Conservation (phyloP, 2,888 invertebrate genomes). For the Amphipoea oculea region DNA sequence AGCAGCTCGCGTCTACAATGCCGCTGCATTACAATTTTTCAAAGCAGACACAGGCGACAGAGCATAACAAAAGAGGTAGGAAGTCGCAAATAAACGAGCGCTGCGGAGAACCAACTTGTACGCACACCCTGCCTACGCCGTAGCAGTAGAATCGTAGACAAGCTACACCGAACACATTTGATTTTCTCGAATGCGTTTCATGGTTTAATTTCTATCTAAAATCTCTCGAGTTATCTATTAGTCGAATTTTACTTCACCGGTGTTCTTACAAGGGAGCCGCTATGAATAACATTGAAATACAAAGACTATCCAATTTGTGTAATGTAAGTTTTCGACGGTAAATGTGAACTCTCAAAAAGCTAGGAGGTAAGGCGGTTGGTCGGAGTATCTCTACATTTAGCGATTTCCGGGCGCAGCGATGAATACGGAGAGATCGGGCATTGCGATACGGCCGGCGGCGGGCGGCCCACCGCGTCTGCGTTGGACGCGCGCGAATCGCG, state of each 20-base stretch:
- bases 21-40: constrained; percentile 89
- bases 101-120: constrained; percentile 82
- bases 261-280: constrained; percentile 62
- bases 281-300: constrained; percentile 76
- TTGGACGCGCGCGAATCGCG: constrained; percentile 71
- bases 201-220: constrained; percentile 41
- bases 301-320: constrained; percentile 86
- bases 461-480: constrained; percentile 66
- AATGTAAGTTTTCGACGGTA: constrained; percentile 85
- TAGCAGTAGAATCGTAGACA: constrained; percentile 65
- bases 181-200: constrained; percentile 27
- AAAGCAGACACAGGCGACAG: constrained; percentile 88
- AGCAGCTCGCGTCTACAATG: constrained; percentile 84
- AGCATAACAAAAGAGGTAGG: constrained; percentile 88
- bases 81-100: constrained; percentile 89
- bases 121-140: constrained; percentile 73
- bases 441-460: constrained; percentile 80
- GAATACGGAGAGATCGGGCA: constrained; percentile 87
- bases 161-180: constrained; percentile 43
- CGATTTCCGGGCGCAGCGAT: constrained; percentile 82
- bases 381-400: constrained; percentile 85
- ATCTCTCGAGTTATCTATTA: constrained; percentile 48
- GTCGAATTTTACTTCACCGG: constrained; percentile 57
- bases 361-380: constrained; percentile 80
- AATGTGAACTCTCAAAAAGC: constrained; percentile 84